Evolutionary conservation across 2,888 invertebrate genomes (phyloP).

Genomic region (Rhingia campestris): DNA sequence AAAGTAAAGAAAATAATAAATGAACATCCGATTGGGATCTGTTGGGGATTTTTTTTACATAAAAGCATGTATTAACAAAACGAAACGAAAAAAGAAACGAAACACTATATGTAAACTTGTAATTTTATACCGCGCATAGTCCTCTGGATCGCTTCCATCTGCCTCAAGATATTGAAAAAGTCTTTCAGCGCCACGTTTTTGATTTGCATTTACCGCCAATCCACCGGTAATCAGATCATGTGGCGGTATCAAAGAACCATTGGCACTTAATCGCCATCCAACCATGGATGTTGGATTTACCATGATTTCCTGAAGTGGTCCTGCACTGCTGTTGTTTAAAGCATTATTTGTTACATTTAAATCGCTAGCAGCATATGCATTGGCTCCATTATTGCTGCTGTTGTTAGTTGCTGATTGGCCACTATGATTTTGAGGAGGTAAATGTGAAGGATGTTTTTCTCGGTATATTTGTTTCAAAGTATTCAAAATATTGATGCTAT

Average conservation of each 20-base stretch:
- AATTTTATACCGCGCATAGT: constrained; percentile 82
- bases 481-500: constrained; percentile 64
- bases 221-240: constrained; percentile 82
- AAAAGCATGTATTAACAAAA: neutral
- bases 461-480: constrained; percentile 29
- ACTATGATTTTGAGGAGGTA: constrained; percentile 70
- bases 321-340: constrained; percentile 76
- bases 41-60: too few relatives aligned
- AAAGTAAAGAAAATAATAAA: too few relatives aligned
- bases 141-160: constrained; percentile 87
- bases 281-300: constrained; percentile 83
- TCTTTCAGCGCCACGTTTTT: constrained; percentile 86
- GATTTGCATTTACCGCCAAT: constrained; percentile 81
- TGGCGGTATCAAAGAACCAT: constrained; percentile 82
- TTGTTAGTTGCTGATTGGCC: constrained; percentile 79
- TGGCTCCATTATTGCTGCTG: constrained; percentile 78
- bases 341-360: constrained; percentile 78
- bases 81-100: constrained; percentile 21
- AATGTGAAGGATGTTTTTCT: constrained; percentile 59
- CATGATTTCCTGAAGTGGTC: constrained; percentile 82
- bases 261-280: constrained; percentile 82
- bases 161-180: constrained; percentile 90
- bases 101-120: constrained; percentile 16
- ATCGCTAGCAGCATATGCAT: constrained; percentile 81
- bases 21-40: too few relatives aligned